A percentile compares a stretch with the other conserved stretches of the same genome.
Conservation (phyloP, 2,888 invertebrate species). For the Cantharis lateralis region DNA sequence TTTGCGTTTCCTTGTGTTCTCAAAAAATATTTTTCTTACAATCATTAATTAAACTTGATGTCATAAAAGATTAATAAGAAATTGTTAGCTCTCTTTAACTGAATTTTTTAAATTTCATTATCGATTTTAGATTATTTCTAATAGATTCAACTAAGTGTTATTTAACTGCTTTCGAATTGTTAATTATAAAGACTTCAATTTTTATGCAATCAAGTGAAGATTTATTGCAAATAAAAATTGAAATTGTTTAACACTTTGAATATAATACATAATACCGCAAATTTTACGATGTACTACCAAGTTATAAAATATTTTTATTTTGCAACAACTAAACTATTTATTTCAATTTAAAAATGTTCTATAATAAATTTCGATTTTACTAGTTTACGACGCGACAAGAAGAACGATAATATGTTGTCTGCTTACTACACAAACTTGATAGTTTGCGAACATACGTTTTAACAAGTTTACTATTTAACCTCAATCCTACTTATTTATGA, state of each 20-base stretch:
- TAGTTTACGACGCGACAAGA: neutral
- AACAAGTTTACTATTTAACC: neutral
- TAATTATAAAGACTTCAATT: neutral
- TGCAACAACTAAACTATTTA: no score
- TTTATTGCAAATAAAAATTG: neutral
- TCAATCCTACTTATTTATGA: neutral
- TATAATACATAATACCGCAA: neutral
- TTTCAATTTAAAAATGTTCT: no score
- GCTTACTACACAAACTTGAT: neutral
- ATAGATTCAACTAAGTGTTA: neutral
- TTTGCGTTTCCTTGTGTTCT: conserved; percentile 15
- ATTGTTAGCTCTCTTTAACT: neutral
- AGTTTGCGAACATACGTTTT: neutral
- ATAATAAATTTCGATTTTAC: no score
- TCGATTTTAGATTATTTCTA: conserved; percentile 2
- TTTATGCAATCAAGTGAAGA: neutral
- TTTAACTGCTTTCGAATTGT: neutral
- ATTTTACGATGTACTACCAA: neutral
- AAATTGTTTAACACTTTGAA: neutral
- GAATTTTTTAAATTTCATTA: neutral
- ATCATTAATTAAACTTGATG: conserved; percentile 25
- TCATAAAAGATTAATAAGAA: conserved; percentile 24
- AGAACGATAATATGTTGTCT: neutral
- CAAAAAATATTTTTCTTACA: conserved; percentile 11
- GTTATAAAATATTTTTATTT: no score